Percentiles rank a stretch among this genome's conserved stretches.
Evolutionary conservation across 2,113 vertebrate genomes (phyloP).

Genomic region (Theropithecus gelada): DNA sequence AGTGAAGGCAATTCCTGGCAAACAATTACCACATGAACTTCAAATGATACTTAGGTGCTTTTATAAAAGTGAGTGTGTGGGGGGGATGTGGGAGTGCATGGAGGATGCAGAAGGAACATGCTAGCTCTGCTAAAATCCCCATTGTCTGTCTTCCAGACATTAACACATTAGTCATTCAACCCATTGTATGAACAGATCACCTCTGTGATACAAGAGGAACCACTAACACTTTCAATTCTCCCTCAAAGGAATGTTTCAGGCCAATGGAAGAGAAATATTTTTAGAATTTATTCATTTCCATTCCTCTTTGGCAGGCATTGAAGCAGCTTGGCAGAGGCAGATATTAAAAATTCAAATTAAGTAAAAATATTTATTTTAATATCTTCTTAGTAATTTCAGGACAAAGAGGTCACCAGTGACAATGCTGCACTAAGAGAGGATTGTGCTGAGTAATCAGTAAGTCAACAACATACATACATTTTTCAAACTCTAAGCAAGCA

Average conservation of each 20-base stretch:
- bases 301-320: background rate
- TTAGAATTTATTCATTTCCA: background rate
- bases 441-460: background rate
- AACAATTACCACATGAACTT: conserved; percentile 8
- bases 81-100: accelerated
- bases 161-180: background rate
- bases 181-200: background rate
- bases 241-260: background rate
- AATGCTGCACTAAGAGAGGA: background rate
- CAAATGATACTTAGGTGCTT: background rate
- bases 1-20: conserved; percentile 6
- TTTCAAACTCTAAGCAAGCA: background rate
- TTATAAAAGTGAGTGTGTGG: background rate
- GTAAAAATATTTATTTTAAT: background rate
- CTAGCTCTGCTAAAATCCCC: background rate
- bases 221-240: background rate
- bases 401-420: background rate
- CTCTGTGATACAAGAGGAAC: background rate
- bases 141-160: background rate
- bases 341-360: background rate
- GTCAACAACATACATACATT: background rate
- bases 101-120: background rate
- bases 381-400: background rate
- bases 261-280: background rate
- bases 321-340: background rate